These are phyloP conservation scores for Actias luna DNA, from an alignment of 2,888 invertebrate species.

Conservation along the genomic window DNA sequence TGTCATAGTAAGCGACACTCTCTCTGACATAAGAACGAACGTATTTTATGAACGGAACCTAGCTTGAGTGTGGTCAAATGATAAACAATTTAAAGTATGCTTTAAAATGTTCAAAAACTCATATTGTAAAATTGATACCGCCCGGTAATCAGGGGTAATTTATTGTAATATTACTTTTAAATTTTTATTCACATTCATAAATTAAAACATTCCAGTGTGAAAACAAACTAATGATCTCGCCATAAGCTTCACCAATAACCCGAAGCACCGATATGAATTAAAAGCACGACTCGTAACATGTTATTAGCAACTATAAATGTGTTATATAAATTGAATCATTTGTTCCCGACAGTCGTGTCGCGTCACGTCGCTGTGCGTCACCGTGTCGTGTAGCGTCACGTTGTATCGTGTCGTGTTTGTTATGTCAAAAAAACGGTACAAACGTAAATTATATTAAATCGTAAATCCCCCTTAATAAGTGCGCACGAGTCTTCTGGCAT, in stretches of 20 bases:
- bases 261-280: conserved; percentile 59
- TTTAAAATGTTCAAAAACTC: neutral
- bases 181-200: conserved; percentile 12
- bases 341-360: conserved; percentile 48
- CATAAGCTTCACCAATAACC: conserved; percentile 53
- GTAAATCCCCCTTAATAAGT: conserved; percentile 73
- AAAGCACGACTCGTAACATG: conserved; percentile 47
- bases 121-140: too few relatives aligned
- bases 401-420: conserved; percentile 63
- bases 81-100: too few relatives aligned
- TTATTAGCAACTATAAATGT: conserved; percentile 70
- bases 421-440: conserved; percentile 59
- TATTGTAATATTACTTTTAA: neutral
- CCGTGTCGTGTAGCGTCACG: neutral
- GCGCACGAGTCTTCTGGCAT: conserved; percentile 56
- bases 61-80: too few relatives aligned
- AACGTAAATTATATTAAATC: conserved; percentile 70
- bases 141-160: too few relatives aligned
- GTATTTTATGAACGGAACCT: too few relatives aligned
- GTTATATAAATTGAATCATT: conserved; percentile 76
- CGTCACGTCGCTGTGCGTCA: conserved; percentile 21
- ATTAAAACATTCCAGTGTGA: conserved; percentile 23
- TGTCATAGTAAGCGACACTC: too few relatives aligned
- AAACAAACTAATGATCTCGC: conserved; percentile 51
- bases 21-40: too few relatives aligned